Base-by-base conservation (phyloP, 2,797 vertebrate species). In the Microctenopoma lineatum region DNA sequence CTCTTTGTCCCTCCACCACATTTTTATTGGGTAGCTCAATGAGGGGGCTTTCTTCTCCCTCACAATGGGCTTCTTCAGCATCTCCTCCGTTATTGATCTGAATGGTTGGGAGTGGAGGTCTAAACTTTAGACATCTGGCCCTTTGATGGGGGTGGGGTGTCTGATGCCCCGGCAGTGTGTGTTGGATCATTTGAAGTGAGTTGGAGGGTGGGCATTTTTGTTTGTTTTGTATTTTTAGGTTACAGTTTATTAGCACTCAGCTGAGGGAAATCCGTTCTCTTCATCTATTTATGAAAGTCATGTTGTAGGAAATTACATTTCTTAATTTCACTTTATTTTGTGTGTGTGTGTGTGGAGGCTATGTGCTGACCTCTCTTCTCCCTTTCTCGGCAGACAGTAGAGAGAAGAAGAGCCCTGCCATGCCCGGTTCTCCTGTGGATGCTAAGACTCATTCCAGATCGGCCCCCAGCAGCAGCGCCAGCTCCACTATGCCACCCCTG, bases 371-470 rank as follows among this genome's bases (percentile, higher is more conserved):
- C 74, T 73, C 15, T 65, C 39, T 16, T 52, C 26, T 48, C 42
- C 46, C 18, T 18, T 12, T 50, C 38, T 57, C 34, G 29, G 48
- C 92, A 99, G 98, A 96, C 96, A 94, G 94, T 90, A 92, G 93
- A 95, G 97, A 97, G 93, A 98, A 96, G 95, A 97, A 95, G 93
- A 92, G 94, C 84, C 96, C 96, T 96, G 95, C 95, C 92, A 99
- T 99, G 97, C 98, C 98, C 86, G 97, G 97, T 89, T 99, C 98
- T 80, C 97, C 97, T 64, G 96, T 97, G 95, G 97, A 98, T 95
- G 96, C 97, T 92, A 99, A 99, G 93, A 96, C 95, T 87, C 96
- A 98, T 92, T 96, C 96, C 91, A 96, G 98, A 94, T 96, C 96
- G 75, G 96, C 95, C 86, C 96, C 96, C 78, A 89, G 87, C 81